Evolutionary conservation across 2,888 invertebrate species (phyloP).

Genomic region (Helleia helle): DNA sequence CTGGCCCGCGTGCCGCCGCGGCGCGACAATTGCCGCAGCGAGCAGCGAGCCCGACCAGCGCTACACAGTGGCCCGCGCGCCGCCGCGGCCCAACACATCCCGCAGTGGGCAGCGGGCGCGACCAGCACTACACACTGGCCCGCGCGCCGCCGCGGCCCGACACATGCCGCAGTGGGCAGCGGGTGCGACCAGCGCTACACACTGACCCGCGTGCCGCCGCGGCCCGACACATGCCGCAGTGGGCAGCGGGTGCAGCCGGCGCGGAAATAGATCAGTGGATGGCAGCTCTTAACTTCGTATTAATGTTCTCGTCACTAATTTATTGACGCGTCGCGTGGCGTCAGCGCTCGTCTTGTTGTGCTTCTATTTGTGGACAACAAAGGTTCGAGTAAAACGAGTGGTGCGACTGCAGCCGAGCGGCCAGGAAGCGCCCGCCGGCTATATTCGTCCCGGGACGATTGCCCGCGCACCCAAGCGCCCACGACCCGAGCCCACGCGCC

Average conservation of each 20-base stretch:
- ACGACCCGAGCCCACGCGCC: not conserved
- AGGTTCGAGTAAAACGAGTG: not conserved
- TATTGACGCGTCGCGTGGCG: constrained; percentile 3
- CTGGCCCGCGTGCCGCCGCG: not conserved
- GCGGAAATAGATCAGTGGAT: no score
- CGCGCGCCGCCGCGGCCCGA: no score
- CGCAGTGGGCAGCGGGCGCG: not conserved
- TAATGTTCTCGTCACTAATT: constrained; percentile 1
- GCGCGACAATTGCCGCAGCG: no score
- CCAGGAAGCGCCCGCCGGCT: constrained; percentile 9
- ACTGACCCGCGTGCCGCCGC: no score
- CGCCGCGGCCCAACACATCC: no score
- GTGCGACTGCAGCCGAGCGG: not conserved
- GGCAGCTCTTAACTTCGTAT: constrained; percentile 1
- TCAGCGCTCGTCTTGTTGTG: not conserved
- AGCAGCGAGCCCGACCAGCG: not conserved
- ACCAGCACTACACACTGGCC: not conserved
- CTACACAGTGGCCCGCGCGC: no score
- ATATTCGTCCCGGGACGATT: constrained; percentile 1
- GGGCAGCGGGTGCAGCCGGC: not conserved
- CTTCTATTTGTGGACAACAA: constrained; percentile 3
- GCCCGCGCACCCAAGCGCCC: constrained; percentile 5
- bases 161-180: not conserved
- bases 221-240: no score
- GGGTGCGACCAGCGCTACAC: not conserved